These are phyloP conservation scores for Melieria omissa DNA, from an alignment of 2,888 invertebrate genomes.

Conservation along the genomic window DNA sequence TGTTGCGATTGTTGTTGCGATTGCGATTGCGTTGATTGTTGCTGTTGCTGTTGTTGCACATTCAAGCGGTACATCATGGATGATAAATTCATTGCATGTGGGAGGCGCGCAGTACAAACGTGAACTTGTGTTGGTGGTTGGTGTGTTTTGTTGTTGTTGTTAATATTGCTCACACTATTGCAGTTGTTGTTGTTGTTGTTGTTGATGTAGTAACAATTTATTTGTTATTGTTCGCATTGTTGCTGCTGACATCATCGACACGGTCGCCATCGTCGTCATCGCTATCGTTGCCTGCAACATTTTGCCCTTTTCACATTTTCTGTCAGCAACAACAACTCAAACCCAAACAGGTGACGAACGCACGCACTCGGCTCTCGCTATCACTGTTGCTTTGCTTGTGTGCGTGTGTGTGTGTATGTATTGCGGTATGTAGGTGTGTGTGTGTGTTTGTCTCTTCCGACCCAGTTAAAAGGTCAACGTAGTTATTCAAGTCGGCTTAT, in stretches of 20 bases:
- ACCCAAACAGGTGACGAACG: background rate
- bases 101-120: background rate
- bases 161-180: conserved; percentile 8
- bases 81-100: conserved; percentile 51
- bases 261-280: conserved; percentile 6
- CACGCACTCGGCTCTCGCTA: background rate
- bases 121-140: too few species aligned
- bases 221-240: conserved; percentile 23
- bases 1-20: conserved; percentile 31
- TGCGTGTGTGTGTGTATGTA: conserved; percentile 42
- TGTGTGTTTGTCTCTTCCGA: conserved; percentile 5
- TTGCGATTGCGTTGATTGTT: conserved; percentile 32
- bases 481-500: conserved; percentile 11
- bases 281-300: conserved; percentile 47
- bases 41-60: conserved; percentile 49
- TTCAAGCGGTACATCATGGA: conserved; percentile 65
- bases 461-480: conserved; percentile 26
- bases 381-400: background rate
- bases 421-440: background rate
- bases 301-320: conserved; percentile 38
- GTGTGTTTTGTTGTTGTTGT: conserved; percentile 21
- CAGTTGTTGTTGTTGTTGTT: conserved; percentile 36
- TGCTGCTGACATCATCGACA: conserved; percentile 1
- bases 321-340: conserved; percentile 25
- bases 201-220: conserved; percentile 31